Conservation (phyloP, 2,888 invertebrate genomes). For the Parnassius mnemosyne region DNA sequence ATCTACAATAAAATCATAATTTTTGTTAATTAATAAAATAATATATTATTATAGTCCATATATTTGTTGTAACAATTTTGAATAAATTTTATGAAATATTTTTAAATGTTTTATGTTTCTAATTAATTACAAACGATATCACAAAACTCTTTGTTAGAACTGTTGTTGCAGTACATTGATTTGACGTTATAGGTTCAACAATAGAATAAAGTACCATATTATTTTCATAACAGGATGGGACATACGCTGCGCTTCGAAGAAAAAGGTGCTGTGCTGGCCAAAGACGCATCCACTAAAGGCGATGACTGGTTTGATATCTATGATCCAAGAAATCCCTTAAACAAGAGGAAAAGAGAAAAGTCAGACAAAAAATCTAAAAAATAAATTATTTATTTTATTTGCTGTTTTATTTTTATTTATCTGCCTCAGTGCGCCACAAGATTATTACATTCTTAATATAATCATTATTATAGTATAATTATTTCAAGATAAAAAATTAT, state of each 20-base stretch:
- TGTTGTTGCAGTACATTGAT: conserved; percentile 7
- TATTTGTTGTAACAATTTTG: too few species aligned
- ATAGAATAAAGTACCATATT: conserved; percentile 7
- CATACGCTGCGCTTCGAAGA: conserved; percentile 85
- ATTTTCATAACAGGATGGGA: conserved; percentile 75
- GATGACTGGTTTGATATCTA: conserved; percentile 98
- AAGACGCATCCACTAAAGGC: conserved; percentile 95
- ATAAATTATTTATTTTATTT: conserved; percentile 37
- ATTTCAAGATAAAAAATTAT: too few species aligned
- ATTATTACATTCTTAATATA: too few species aligned
- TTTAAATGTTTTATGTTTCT: conserved; percentile 8
- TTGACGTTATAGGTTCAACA: conserved; percentile 5
- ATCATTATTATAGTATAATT: too few species aligned
- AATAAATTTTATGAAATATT: background rate
- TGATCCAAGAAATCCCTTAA: conserved; percentile 97
- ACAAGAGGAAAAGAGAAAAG: conserved; percentile 91
- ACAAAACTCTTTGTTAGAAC: conserved; percentile 1
- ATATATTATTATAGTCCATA: too few species aligned
- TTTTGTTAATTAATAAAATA: too few species aligned
- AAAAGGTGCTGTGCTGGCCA: conserved; percentile 86
- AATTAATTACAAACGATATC: conserved; percentile 11
- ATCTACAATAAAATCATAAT: too few species aligned
- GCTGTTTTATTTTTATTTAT: conserved; percentile 6
- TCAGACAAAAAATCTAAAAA: conserved; percentile 52
- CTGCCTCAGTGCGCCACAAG: too few species aligned